Conservation (phyloP, 2,113 vertebrate species). For the Rhodinocichla rosea region DNA sequence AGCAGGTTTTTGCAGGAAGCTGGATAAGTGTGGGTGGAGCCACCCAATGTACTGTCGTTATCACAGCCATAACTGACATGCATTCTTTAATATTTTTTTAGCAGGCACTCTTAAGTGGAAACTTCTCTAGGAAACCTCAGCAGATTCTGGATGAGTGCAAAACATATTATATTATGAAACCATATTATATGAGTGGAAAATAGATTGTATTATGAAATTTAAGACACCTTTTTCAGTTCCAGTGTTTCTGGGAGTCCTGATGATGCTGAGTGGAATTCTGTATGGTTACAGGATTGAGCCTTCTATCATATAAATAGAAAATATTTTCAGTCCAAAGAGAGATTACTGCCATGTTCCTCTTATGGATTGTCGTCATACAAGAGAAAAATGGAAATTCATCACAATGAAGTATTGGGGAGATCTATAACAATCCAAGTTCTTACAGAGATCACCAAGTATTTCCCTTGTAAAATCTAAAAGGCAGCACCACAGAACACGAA, state of each 20-base stretch:
- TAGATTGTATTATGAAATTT: background rate
- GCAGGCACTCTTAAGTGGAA: background rate
- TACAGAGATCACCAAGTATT: background rate
- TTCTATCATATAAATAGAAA: background rate
- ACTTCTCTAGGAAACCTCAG: background rate
- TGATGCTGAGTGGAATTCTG: background rate
- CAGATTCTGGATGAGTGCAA: background rate
- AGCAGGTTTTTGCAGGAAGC: background rate
- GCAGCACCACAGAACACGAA: background rate
- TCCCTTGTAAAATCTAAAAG: conserved; percentile 32
- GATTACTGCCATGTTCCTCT: background rate
- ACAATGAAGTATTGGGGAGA: background rate
- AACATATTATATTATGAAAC: background rate
- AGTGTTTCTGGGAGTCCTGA: background rate
- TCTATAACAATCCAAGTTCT: background rate
- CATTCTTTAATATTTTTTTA: background rate
- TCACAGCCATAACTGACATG: background rate
- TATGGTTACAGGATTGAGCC: background rate
- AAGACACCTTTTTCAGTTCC: background rate
- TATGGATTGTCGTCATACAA: background rate
- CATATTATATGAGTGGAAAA: background rate
- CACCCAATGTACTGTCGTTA: background rate
- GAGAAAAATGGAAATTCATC: background rate
- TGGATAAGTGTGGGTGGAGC: background rate
- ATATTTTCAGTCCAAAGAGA: background rate